phyloP scores from a whole-genome alignment of 2,113 vertebrate genomes.

The Ctenodactylus gundi region DNA sequence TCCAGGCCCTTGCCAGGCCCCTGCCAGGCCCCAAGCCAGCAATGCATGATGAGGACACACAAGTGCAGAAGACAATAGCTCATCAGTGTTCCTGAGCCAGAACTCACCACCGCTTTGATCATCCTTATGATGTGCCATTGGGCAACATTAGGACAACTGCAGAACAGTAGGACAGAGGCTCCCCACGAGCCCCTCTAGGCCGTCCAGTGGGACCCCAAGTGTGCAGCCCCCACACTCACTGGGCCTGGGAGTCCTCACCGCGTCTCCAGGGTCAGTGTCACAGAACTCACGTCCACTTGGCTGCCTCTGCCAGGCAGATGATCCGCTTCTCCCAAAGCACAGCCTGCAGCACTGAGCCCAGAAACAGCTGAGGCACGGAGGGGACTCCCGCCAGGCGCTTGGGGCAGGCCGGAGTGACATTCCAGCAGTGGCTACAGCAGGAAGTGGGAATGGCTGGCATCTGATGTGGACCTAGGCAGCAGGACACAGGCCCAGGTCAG shows the following conservation, averaged over 20 bases:
- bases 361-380: neutral
- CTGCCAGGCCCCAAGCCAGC: neutral
- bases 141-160: neutral
- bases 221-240: neutral
- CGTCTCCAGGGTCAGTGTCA: neutral
- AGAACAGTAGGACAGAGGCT: no score
- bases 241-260: neutral
- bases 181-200: neutral
- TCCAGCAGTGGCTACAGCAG: neutral
- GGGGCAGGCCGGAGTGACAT: neutral
- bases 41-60: neutral
- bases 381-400: neutral
- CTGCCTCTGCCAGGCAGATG: neutral
- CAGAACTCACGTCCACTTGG: neutral
- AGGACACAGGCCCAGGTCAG: neutral
- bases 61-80: neutral
- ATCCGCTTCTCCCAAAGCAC: slow-evolving; percentile 5
- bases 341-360: neutral
- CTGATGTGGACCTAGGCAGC: neutral
- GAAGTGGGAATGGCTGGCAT: neutral
- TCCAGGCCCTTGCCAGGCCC: neutral
- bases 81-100: neutral
- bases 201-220: neutral
- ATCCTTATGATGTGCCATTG: no score
- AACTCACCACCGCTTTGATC: no score